Base-by-base conservation (phyloP, 2,797 vertebrate species). In the Echeneis naucrates region DNA sequence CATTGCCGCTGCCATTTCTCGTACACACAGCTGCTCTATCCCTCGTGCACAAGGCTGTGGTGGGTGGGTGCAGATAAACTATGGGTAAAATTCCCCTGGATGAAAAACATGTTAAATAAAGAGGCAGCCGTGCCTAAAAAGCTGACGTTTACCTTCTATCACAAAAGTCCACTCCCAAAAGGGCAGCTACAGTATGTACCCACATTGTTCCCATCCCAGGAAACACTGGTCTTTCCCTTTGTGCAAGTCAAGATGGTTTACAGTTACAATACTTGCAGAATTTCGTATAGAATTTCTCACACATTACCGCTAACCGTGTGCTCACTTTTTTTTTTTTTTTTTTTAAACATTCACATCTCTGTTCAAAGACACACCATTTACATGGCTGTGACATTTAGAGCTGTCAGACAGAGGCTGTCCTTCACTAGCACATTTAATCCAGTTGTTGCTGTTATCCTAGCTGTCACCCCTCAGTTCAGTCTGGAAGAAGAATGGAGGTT, bases 21-120 rank as follows among this genome's bases (percentile, higher is more conserved):
- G 11, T 16, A 66, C 69, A 93, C 89, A 93, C 89, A 85, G 84
- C 89, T 42, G 63, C 85, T 90, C 78, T 91, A 85, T 91, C 84
- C 82, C 68, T 52, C 72, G 73, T 1, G 50, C 74, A 85, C 69
- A 87, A 67, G 72, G 69, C 65, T 61, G 68, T 54, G 75, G 83
- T 84, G 79, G 53, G 74, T 59, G 21, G 45, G 35, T 52, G 66
- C 51, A 75, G 67, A 85, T 80, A 79, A 83, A 73, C 33, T 48
- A 8, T 4, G 8, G 54, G 62, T 67, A 47, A 80, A 83, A 80
- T 72, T 82, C 69, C 83, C 54, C 45, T 54, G 0, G 2, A 68
- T 71, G 54, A 64, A 75, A 80, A 82, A 77, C 75, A 58, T 0
- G 23, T 37, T 63, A 44, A 37, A 69, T 42, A 73, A 78, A 76